A percentile compares a stretch with the other conserved stretches of the same genome.
These are phyloP conservation scores for Erythrolamprus reginae DNA, from an alignment of 2,113 vertebrate genomes.

Conservation along the genomic window DNA sequence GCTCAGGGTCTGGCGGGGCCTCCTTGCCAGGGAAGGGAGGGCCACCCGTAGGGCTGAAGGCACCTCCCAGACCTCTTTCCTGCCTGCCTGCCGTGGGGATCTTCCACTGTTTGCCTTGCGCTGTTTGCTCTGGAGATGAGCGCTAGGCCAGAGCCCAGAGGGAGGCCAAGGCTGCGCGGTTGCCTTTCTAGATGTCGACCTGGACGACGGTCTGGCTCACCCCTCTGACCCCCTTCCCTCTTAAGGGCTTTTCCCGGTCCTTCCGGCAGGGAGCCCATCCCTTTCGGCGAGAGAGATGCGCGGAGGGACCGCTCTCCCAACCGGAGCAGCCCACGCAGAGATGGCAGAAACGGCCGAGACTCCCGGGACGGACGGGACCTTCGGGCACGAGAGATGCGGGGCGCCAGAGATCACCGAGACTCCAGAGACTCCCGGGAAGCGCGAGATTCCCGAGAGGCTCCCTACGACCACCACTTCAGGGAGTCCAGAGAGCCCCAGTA, in stretches of 20 bases:
- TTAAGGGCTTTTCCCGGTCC: constrained; percentile 46
- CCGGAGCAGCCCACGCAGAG: constrained; percentile 75
- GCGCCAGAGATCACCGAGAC: constrained; percentile 65
- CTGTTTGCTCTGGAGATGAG: background rate
- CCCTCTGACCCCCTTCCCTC: background rate
- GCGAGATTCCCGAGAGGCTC: constrained; percentile 65
- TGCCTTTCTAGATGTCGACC: background rate
- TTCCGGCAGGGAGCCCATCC: constrained; percentile 73
- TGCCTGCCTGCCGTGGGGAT: background rate
- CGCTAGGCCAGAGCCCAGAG: background rate
- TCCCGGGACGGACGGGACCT: constrained; percentile 70
- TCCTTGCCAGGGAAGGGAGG: background rate
- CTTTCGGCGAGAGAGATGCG: constrained; percentile 76
- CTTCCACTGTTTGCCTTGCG: background rate
- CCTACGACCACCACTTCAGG: constrained; percentile 68
- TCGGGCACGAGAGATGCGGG: constrained; percentile 76
- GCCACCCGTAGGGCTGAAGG: background rate
- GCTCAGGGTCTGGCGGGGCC: background rate
- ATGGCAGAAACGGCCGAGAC: constrained; percentile 69
- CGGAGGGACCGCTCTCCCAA: constrained; percentile 75
- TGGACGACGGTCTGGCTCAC: background rate
- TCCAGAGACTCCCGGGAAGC: constrained; percentile 31
- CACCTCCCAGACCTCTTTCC: background rate
- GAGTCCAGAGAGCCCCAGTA: background rate
- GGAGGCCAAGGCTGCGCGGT: background rate